Evolutionary conservation across 2,888 invertebrate species (phyloP).

Genomic region (Rhorus exstirpatorius): DNA sequence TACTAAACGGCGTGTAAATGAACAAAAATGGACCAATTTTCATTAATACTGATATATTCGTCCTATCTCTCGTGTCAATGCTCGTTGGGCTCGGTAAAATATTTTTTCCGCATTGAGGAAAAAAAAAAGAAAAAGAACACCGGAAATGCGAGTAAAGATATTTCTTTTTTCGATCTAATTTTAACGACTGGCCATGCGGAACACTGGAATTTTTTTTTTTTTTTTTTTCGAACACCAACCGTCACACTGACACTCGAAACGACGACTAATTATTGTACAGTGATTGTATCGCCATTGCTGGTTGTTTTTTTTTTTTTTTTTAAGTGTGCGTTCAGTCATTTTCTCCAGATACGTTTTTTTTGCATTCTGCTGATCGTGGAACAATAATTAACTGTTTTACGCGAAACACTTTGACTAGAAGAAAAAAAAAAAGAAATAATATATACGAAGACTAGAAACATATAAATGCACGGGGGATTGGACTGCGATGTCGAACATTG

Average conservation of each 20-base stretch:
- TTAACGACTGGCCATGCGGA: constrained; percentile 9
- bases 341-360: constrained; percentile 26
- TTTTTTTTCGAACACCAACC: too few species aligned
- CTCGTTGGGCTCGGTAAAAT: constrained; percentile 14
- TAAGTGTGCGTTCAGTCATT: constrained; percentile 36
- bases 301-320: constrained; percentile 12
- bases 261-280: constrained; percentile 44
- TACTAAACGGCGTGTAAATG: too few species aligned
- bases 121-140: background rate
- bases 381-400: constrained; percentile 32
- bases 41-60: constrained; percentile 74
- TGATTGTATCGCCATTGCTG: constrained; percentile 23
- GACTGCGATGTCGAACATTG: constrained; percentile 17
- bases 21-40: constrained; percentile 69
- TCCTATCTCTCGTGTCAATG: constrained; percentile 30
- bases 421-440: constrained; percentile 39
- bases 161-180: background rate
- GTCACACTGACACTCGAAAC: constrained; percentile 23
- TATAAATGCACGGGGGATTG: constrained; percentile 47
- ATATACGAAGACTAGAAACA: constrained; percentile 75
- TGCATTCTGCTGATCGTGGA: constrained; percentile 19
- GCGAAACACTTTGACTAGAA: constrained; percentile 67
- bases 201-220: background rate
- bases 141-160: background rate
- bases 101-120: background rate